Percentiles rank a stretch among this genome's conserved stretches.
Evolutionary conservation across 2,113 vertebrate species (phyloP).

Genomic region (Nothobranchius furzeri): DNA sequence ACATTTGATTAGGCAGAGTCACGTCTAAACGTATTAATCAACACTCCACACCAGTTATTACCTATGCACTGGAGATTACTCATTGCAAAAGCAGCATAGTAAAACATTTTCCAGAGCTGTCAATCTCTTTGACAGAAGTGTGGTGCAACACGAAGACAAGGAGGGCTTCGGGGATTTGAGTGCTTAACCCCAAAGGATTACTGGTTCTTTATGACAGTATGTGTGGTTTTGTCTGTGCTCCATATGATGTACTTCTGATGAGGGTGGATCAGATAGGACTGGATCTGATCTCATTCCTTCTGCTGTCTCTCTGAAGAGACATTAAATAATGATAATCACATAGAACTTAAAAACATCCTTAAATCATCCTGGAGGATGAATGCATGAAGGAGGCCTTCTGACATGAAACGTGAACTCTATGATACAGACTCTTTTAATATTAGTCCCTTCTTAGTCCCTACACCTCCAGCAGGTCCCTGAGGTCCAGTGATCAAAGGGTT

Average conservation of each 20-base stretch:
- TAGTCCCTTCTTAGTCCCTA: too few relatives aligned
- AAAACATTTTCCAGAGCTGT: slow-evolving; percentile 68
- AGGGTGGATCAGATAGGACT: slow-evolving; percentile 58
- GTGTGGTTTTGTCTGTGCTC: slow-evolving; percentile 64
- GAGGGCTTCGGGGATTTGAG: slow-evolving; percentile 56
- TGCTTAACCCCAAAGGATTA: slow-evolving; percentile 65
- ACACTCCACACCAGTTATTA: slow-evolving; percentile 62
- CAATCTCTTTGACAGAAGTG: slow-evolving; percentile 64
- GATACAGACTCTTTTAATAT: too few relatives aligned
- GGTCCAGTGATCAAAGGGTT: too few relatives aligned
- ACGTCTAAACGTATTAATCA: slow-evolving; percentile 69
- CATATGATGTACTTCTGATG: slow-evolving; percentile 67
- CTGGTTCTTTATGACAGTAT: slow-evolving; percentile 66
- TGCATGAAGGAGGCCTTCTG: neutral
- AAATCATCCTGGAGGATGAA: slow-evolving; percentile 14
- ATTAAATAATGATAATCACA: slow-evolving; percentile 46
- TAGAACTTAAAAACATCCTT: slow-evolving; percentile 23
- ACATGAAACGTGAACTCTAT: too few relatives aligned
- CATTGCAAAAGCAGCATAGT: slow-evolving; percentile 63
- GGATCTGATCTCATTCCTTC: slow-evolving; percentile 40
- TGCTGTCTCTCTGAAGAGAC: slow-evolving; percentile 8
- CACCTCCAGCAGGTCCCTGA: too few relatives aligned
- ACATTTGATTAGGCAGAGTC: slow-evolving; percentile 64
- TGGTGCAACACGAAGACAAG: slow-evolving; percentile 63
- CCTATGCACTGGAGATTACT: slow-evolving; percentile 57